These are phyloP conservation scores for Podarcis siculus DNA, from an alignment of 2,797 vertebrate species.

Conservation along the genomic window DNA sequence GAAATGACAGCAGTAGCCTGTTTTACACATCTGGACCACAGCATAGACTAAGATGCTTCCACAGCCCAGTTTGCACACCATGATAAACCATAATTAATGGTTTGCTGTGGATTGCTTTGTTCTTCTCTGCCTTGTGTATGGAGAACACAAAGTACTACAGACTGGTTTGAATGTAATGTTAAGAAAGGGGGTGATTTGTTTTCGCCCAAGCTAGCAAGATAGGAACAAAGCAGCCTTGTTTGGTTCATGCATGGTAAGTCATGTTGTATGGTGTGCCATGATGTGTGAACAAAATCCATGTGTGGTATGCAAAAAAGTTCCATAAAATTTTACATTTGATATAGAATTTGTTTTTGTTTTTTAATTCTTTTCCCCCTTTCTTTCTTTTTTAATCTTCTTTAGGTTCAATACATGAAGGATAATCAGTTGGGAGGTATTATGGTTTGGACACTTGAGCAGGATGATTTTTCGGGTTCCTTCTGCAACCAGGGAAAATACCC, in stretches of 20 bases:
- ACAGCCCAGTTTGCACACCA: no score
- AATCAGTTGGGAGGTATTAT: constrained; percentile 34
- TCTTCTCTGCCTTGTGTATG: no score
- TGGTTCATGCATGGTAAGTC: no score
- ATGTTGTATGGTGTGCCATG: neutral
- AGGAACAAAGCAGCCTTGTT: no score
- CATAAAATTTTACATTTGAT: neutral
- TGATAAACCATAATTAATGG: no score
- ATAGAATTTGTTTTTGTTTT: neutral
- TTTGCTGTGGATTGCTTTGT: no score
- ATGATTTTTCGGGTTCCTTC: constrained; percentile 47
- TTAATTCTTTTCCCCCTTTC: neutral
- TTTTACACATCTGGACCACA: neutral
- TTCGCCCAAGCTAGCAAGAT: no score
- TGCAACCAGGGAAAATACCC: constrained; percentile 42
- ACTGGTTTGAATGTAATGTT: no score
- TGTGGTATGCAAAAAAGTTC: neutral
- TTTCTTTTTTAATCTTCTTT: neutral
- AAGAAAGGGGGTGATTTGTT: no score
- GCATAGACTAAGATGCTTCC: neutral
- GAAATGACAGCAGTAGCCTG: neutral
- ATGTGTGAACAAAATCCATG: neutral
- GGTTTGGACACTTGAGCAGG: constrained; percentile 38
- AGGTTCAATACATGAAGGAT: constrained; percentile 45
- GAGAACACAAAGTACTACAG: no score